A percentile compares a stretch with the other conserved stretches of the same genome.
Evolutionary conservation across 2,888 invertebrate genomes (phyloP).

Genomic region (Drosophila nigricruria): DNA sequence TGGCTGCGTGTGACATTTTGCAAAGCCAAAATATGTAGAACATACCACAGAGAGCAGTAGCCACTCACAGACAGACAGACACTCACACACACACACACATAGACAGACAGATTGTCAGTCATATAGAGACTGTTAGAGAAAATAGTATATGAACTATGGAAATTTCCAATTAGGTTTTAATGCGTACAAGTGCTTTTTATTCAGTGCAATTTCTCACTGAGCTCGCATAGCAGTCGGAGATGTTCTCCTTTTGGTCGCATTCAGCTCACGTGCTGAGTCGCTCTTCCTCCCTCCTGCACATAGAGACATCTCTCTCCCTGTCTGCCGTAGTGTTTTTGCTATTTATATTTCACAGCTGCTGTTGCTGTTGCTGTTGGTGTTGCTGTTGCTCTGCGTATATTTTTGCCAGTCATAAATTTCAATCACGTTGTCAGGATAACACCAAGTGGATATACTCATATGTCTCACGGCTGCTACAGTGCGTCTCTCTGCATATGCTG

Average conservation of each 20-base stretch:
- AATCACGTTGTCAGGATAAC: constrained; percentile 81
- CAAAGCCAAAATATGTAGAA: constrained; percentile 81
- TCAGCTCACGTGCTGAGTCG: constrained; percentile 67
- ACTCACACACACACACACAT: constrained; percentile 27
- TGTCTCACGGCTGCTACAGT: constrained; percentile 44
- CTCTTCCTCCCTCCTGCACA: not conserved
- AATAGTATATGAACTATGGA: constrained; percentile 80
- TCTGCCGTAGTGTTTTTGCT: constrained; percentile 20
- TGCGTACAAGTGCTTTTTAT: constrained; percentile 81
- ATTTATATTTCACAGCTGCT: constrained; percentile 49
- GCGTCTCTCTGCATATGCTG: constrained; percentile 64
- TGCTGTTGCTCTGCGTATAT: constrained; percentile 51
- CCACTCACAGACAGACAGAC: constrained; percentile 38
- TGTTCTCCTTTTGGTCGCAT: constrained; percentile 35
- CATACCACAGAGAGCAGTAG: constrained; percentile 58
- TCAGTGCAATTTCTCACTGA: constrained; percentile 79
- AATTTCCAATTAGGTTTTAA: constrained; percentile 83
- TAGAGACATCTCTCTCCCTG: not conserved
- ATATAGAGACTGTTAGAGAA: constrained; percentile 56
- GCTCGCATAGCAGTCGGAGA: constrained; percentile 21
- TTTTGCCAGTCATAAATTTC: constrained; percentile 81
- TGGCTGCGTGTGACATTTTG: constrained; percentile 79
- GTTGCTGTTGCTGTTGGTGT: constrained; percentile 25
- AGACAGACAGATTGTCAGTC: constrained; percentile 15
- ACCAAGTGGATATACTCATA: constrained; percentile 78